Conservation (phyloP, 2,113 vertebrate species). For the Boleophthalmus pectinirostris region DNA sequence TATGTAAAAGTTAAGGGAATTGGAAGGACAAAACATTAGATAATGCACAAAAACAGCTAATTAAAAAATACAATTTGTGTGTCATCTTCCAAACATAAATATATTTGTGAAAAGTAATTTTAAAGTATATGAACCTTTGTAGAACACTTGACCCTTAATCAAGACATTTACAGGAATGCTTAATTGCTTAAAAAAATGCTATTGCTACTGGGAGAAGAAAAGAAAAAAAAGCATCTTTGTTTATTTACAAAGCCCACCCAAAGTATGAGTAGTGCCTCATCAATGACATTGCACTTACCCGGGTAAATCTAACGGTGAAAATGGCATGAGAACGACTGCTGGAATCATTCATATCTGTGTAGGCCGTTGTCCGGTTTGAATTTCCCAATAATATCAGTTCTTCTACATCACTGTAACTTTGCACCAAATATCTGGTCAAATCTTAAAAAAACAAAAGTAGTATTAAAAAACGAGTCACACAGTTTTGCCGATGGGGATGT, state of each 20-base stretch:
- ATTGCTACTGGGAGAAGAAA: neutral
- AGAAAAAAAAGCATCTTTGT: no score
- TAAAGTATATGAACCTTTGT: no score
- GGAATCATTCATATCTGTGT: constrained; percentile 89
- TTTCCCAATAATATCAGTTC: constrained; percentile 90
- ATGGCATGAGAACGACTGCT: constrained; percentile 94
- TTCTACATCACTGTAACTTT: constrained; percentile 87
- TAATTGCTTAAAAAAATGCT: neutral
- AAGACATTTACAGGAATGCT: no score
- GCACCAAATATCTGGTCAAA: constrained; percentile 90
- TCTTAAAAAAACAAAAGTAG: constrained; percentile 67
- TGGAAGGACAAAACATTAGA: neutral
- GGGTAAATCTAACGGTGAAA: constrained; percentile 94
- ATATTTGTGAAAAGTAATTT: no score
- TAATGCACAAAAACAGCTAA: neutral
- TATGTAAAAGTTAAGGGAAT: no score
- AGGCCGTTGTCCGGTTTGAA: constrained; percentile 85
- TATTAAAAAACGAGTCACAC: neutral
- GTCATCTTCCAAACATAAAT: no score
- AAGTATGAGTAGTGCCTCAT: neutral
- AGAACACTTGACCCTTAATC: no score
- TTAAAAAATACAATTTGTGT: no score
- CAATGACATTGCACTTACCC: constrained; percentile 72
- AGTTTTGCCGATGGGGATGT: no score
- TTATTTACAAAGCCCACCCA: no score